Base-by-base conservation (phyloP, 2,113 vertebrate species). In the Platysteira castanea region DNA sequence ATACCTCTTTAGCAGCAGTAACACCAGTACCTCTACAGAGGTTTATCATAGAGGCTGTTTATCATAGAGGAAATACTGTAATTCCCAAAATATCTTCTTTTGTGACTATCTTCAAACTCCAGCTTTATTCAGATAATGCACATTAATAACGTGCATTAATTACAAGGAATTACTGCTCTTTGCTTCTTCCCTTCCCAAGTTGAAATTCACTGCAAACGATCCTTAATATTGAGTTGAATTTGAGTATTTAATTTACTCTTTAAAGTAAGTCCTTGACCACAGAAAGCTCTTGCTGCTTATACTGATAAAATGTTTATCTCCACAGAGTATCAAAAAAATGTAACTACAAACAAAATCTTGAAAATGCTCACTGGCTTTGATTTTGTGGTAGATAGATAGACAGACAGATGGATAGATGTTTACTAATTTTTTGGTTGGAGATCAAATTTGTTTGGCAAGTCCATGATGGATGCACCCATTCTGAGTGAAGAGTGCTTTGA, bases 401-500 rank as follows among this genome's bases (percentile, higher is more conserved):
- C 11, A 53, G 28, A 33, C 9, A 22, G 54, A 21, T 44, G 18
- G 15, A 44, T 44, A 44, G 42, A 42, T 46, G 24, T 9, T 56
- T 27, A 57, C 1, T 54, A 20, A 23, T 42, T 21, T 73, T 42
- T 37, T 39, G 10, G 13, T 9, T 71, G 30, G 21, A 92, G 31
- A 54, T 24, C 15, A 57, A 24, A 31, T 28, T 20, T 73, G 27
- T 30, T 56, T 31, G 15, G 20, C 33, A 90, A 41, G 22, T 15
- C 24, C 1, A 0, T 19, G 26, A 63, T 2, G 2, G 53, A 59
- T 10, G 9, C 30, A 71, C 24, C 6, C 5, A 19, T 31, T 20
- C 26, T 14, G 31, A 70, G 16, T 13, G 22, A 75, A 52, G 9
- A 70, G 20, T 35, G 22, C 44, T 70, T 78, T n/a, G 5, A 15